Conservation (phyloP, 2,888 invertebrate species). For the Tridacna crocea region DNA sequence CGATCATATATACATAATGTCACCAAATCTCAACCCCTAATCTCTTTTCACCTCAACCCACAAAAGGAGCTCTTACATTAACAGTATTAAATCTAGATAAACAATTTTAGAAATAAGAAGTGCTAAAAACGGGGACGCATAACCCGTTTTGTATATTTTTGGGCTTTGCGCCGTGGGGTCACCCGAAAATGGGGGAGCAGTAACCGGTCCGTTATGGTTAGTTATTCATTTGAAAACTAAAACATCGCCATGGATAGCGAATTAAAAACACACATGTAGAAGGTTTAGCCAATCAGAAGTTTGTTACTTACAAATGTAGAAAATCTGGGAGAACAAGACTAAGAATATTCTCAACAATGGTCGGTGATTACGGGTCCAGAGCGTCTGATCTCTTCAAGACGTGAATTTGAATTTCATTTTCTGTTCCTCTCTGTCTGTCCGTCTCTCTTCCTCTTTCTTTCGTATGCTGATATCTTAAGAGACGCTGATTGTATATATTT, state of each 20-base stretch:
- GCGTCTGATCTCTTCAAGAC: no score
- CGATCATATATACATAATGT: not conserved
- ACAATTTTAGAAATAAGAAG: slow-evolving; percentile 11
- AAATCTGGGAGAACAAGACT: no score
- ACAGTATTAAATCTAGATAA: not conserved
- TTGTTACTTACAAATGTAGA: no score
- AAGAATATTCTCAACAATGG: no score
- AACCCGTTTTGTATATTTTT: slow-evolving; percentile 5
- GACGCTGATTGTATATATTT: no score
- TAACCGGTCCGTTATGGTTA: not conserved
- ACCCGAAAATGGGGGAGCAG: not conserved
- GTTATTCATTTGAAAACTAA: not conserved
- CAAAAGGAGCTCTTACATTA: not conserved
- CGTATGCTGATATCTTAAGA: no score
- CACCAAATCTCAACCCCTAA: not conserved
- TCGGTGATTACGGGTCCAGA: not conserved
- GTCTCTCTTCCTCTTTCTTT: no score
- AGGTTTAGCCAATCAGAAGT: no score
- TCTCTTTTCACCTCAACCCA: not conserved
- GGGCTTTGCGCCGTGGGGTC: slow-evolving; percentile 6
- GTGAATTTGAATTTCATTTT: no score
- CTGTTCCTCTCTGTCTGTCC: no score
- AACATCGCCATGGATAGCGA: not conserved
- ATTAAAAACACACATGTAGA: no score
- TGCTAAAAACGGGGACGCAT: slow-evolving; percentile 22